Conservation (phyloP, 2,113 vertebrate species). For the Rana temporaria region DNA sequence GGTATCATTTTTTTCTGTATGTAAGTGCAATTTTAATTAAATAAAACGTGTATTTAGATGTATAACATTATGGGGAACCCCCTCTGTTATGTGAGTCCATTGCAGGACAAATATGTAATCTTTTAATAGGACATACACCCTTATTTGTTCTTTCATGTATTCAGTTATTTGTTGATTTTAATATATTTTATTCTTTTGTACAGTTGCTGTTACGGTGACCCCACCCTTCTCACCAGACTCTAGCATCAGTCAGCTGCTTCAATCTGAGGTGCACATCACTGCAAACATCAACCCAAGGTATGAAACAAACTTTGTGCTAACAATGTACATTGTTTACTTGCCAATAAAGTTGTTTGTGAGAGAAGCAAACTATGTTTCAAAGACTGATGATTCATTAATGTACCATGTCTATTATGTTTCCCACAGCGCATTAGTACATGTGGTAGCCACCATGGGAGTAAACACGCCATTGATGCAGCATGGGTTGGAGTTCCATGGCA, state of each 20-base stretch:
- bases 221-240: slow-evolving; percentile 61
- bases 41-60: too few species aligned
- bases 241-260: slow-evolving; percentile 59
- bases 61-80: too few species aligned
- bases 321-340: too few species aligned
- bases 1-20: too few species aligned
- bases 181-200: slow-evolving; percentile 1
- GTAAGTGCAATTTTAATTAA: too few species aligned
- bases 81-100: too few species aligned
- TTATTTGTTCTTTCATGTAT: too few species aligned
- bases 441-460: slow-evolving; percentile 77
- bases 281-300: slow-evolving; percentile 66
- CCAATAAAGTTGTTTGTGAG: neutral
- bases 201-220: slow-evolving; percentile 63
- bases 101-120: too few species aligned
- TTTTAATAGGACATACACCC: too few species aligned
- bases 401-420: neutral
- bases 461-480: slow-evolving; percentile 80
- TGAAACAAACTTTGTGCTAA: neutral
- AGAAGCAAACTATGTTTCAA: neutral
- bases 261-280: slow-evolving; percentile 60
- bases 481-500: slow-evolving; percentile 70
- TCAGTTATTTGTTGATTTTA: neutral
- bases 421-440: slow-evolving; percentile 72
- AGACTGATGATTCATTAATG: neutral